Evolutionary conservation across 2,797 vertebrate genomes (phyloP), one percentile per base, ranked within the genome.

Genomic region (Setipinna tenuifilis): DNA sequence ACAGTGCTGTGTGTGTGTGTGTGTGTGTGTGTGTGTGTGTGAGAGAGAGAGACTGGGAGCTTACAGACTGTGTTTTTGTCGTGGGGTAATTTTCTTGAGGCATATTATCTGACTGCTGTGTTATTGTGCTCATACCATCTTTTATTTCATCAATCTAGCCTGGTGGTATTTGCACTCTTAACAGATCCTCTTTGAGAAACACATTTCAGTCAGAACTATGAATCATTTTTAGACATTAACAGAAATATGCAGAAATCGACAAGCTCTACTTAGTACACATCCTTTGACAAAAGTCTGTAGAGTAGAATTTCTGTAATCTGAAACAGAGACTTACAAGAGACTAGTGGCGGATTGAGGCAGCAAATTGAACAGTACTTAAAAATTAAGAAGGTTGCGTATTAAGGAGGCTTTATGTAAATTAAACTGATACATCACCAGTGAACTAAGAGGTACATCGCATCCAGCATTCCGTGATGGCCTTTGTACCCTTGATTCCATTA

Each of bases 21-120:
- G 68, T 84, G 83, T 86, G 84, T 88, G 85, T 87, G 83, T 89
- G 85, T 88, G 84, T 82, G 82, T 87, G 85, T 78, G 54, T 59
- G 21, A 12, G 78, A n/a, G 83, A 23, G 84, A 65, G 78, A 31
- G 82, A 68, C 21, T 81, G 35, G 41, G 58, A 61, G 48, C 17
- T 25, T 44, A 28, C 71, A 78, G 71, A 78, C 31, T 41, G 31
- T 68, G 65, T 78, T 41, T 78, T 35, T 78, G 71, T 78, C 35
- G 17, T 44, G 71, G 71, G 71, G 71, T 78, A 44, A 78, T 78
- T 78, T 78, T 78, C 71, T 78, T 78, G 16, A 78, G 71, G 31
- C 71, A 78, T 75, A 75, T 75, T 75, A 75, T 75, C 68, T 75
- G 68, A 75, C 71, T 78, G 71, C 71, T 78, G 71, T 78, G 31